These are phyloP conservation scores for Corydoras maculifer DNA, from an alignment of 2,113 vertebrate species.

Conservation along the genomic window DNA sequence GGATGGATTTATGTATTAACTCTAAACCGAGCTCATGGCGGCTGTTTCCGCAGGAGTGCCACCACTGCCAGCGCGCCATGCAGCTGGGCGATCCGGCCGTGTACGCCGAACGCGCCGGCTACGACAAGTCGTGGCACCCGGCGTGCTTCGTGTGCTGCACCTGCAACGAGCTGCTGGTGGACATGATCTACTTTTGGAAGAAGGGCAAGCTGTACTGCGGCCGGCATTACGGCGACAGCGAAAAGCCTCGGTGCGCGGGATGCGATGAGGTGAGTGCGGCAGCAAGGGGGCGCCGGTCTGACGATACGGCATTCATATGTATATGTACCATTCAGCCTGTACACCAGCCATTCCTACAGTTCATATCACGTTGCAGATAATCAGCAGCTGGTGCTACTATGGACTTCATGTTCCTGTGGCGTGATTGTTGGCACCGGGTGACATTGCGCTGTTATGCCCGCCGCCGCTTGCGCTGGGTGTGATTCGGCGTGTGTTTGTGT, in stretches of 20 bases:
- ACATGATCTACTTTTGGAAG: conserved; percentile 99
- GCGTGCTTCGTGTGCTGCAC: conserved; percentile 85
- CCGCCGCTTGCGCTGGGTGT: too few species aligned
- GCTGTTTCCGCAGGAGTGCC: conserved; percentile 70
- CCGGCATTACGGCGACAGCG: conserved; percentile 96
- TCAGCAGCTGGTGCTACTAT: too few species aligned
- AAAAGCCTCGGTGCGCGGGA: conserved; percentile 90
- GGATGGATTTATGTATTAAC: too few species aligned
- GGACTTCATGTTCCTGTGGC: too few species aligned
- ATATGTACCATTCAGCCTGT: too few species aligned
- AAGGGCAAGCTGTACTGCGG: conserved; percentile 89
- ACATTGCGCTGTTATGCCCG: too few species aligned
- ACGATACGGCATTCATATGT: too few species aligned
- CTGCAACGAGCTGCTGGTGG: conserved; percentile 86
- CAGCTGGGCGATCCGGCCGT: conserved; percentile 85
- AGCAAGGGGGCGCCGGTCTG: too few species aligned
- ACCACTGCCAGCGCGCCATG: conserved; percentile 80
- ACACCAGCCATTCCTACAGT: too few species aligned
- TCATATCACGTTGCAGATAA: too few species aligned
- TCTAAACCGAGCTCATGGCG: not conserved
- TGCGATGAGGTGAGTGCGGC: conserved; percentile 84
- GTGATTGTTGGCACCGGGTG: too few species aligned
- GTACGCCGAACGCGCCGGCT: conserved; percentile 89
- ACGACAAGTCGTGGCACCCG: conserved; percentile 92
- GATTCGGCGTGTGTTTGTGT: not conserved